phyloP scores from a whole-genome alignment of 2,888 invertebrate species.

The Bruchidius siliquastri region DNA sequence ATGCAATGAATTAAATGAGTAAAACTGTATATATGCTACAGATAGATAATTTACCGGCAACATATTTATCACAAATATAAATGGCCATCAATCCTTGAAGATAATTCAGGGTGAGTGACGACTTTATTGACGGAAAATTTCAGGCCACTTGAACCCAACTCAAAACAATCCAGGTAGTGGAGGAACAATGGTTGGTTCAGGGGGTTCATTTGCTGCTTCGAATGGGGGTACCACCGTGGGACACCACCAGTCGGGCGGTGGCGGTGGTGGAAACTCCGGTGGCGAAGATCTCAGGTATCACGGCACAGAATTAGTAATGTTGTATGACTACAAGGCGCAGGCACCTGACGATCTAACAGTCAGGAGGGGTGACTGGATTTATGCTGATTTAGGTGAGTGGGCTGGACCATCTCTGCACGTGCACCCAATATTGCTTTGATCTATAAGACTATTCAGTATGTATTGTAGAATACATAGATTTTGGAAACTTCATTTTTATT shows the following conservation, averaged over 20 bases:
- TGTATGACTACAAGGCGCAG: constrained; percentile 94
- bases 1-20: too few species aligned
- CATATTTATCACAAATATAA: too few species aligned
- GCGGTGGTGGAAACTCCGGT: constrained; percentile 23
- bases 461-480: too few species aligned
- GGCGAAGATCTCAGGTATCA: constrained; percentile 71
- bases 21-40: too few species aligned
- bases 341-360: constrained; percentile 90
- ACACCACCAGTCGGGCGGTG: neutral
- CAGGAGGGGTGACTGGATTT: constrained; percentile 90
- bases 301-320: constrained; percentile 88
- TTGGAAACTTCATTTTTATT: too few species aligned
- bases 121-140: neutral
- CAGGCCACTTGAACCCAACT: neutral
- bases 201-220: neutral
- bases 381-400: constrained; percentile 66
- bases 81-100: too few species aligned
- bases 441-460: too few species aligned
- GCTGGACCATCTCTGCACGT: too few species aligned
- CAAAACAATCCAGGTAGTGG: neutral
- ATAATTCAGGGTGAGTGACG: too few species aligned
- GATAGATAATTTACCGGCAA: too few species aligned
- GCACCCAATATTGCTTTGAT: too few species aligned
- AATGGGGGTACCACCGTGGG: neutral
- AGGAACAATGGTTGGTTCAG: neutral